Conservation (phyloP, 2,113 vertebrate genomes). For the Rhadina sibilatrix region DNA sequence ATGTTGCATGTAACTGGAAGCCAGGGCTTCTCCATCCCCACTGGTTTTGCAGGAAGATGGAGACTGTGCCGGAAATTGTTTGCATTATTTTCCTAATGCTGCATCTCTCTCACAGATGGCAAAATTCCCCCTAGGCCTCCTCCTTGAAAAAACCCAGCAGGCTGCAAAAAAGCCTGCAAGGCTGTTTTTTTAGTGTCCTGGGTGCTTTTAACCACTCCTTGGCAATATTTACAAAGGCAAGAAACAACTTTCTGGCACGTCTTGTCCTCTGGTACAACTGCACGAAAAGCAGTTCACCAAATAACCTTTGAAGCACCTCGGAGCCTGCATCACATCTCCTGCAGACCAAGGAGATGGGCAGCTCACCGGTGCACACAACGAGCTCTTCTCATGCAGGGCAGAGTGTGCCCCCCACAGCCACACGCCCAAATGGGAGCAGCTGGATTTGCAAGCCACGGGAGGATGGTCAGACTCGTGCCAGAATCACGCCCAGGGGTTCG, state of each 20-base stretch:
- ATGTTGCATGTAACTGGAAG: not conserved
- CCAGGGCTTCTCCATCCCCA: not conserved
- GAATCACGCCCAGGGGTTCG: not conserved
- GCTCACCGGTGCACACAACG: rapidly evolving
- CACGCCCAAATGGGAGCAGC: not conserved
- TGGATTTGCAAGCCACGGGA: not conserved
- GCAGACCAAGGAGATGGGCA: not conserved
- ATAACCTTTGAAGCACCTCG: not conserved
- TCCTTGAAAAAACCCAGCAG: not conserved
- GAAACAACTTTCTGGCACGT: not conserved
- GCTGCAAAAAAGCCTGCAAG: not conserved
- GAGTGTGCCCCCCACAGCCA: not conserved
- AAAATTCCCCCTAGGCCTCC: not conserved
- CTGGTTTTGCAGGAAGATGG: not conserved
- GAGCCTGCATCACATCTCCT: not conserved
- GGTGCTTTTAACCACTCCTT: not conserved
- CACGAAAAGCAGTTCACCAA: not conserved
- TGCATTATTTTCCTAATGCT: not conserved
- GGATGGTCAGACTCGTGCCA: not conserved
- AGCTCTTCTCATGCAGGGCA: not conserved
- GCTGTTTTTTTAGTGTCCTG: not conserved
- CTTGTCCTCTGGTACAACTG: not conserved
- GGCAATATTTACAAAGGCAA: not conserved
- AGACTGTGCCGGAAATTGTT: not conserved
- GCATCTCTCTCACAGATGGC: not conserved